Percentiles rank a stretch among this genome's conserved stretches.
Evolutionary conservation across 2,113 vertebrate genomes (phyloP).

Genomic region (Poicephalus meyeri): DNA sequence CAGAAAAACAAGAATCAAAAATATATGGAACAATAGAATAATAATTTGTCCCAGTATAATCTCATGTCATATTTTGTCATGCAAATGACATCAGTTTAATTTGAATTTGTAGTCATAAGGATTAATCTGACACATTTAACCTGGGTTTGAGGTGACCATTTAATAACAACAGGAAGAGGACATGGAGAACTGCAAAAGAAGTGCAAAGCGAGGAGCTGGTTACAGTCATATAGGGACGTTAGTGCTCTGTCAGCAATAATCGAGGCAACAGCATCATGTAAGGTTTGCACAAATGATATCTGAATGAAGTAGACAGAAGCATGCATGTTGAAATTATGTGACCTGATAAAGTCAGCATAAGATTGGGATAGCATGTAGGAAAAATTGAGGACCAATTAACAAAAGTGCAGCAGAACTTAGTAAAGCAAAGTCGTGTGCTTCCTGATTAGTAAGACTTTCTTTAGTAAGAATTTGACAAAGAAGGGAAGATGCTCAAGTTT

Average conservation of each 20-base stretch:
- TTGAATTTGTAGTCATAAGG: not conserved
- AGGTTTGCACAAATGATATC: not conserved
- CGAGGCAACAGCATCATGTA: not conserved
- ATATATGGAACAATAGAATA: not conserved
- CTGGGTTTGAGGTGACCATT: not conserved
- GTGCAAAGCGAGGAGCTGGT: not conserved
- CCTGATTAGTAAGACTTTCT: not conserved
- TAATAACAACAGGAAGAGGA: not conserved
- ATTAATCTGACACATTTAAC: not conserved
- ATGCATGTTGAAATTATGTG: not conserved
- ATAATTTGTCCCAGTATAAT: not conserved
- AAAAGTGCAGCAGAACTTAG: not conserved
- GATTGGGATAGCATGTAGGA: not conserved
- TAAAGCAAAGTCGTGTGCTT: not conserved
- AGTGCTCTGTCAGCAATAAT: not conserved
- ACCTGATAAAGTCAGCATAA: not conserved
- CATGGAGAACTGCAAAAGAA: not conserved
- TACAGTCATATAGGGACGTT: not conserved
- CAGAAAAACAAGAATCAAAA: not conserved
- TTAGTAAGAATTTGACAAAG: not conserved
- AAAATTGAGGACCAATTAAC: not conserved
- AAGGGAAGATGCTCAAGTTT: not conserved
- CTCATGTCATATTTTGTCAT: not conserved
- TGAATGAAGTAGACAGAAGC: not conserved
- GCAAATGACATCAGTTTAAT: not conserved